These are phyloP conservation scores for Eumerus sabulonum DNA, from an alignment of 2,888 invertebrate species.

Conservation along the genomic window DNA sequence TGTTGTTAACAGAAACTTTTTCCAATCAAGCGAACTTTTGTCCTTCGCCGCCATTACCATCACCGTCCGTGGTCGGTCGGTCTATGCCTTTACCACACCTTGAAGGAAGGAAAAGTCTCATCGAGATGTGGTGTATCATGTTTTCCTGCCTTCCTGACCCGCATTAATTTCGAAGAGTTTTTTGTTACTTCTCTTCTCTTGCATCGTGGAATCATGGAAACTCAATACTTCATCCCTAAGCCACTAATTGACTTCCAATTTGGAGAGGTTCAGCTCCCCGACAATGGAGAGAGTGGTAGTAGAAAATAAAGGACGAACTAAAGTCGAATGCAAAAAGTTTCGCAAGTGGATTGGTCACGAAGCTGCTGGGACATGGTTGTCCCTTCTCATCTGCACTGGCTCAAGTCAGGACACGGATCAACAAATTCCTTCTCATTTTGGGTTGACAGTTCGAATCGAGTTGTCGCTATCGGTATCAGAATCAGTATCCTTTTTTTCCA, in stretches of 20 bases:
- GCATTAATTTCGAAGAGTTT: constrained; percentile 56
- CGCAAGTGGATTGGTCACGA: constrained; percentile 46
- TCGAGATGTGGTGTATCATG: constrained; percentile 61
- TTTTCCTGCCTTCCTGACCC: constrained; percentile 68
- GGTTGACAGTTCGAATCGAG: constrained; percentile 64
- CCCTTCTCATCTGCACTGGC: background rate
- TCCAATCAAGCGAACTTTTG: constrained; percentile 64
- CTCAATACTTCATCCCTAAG: constrained; percentile 59
- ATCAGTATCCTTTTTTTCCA: background rate
- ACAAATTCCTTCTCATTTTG: constrained; percentile 67
- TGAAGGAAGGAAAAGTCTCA: constrained; percentile 37
- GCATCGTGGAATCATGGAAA: constrained; percentile 64
- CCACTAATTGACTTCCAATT: constrained; percentile 68
- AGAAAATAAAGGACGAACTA: constrained; percentile 58
- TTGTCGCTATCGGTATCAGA: constrained; percentile 35
- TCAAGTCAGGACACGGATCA: constrained; percentile 66
- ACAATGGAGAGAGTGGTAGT: background rate
- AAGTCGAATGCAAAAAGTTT: constrained; percentile 61
- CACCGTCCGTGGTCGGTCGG: background rate
- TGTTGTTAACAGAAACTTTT: constrained; percentile 68
- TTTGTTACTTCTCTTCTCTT: constrained; percentile 26
- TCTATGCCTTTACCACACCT: constrained; percentile 20
- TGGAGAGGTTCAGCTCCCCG: constrained; percentile 24
- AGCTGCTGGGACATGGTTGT: background rate
- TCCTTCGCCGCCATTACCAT: constrained; percentile 23